Conservation (phyloP, 2,113 vertebrate genomes). For the Sphaerodactylus townsendi region DNA sequence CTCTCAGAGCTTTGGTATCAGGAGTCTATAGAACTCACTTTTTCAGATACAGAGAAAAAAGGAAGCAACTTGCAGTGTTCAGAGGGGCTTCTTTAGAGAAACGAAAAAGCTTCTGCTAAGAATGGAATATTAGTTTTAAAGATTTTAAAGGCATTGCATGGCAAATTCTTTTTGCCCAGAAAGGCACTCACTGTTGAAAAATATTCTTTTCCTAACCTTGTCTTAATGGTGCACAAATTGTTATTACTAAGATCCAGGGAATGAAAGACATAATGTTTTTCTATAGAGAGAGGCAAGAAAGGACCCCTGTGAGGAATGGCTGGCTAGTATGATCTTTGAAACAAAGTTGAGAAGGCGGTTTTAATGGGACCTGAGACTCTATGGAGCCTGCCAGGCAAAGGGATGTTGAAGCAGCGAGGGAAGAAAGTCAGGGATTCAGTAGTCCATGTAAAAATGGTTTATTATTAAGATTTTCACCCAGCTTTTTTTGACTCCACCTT, state of each 20-base stretch:
- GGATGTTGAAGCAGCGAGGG: background rate
- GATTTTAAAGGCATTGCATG: no score
- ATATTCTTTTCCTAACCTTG: background rate
- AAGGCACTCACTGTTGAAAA: no score
- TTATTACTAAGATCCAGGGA: background rate
- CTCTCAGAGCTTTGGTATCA: no score
- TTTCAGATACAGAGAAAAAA: no score
- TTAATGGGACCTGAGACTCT: background rate
- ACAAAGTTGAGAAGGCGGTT: background rate
- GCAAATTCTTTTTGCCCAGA: no score
- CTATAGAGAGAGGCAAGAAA: background rate
- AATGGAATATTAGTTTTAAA: no score
- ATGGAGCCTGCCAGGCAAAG: background rate
- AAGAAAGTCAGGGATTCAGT: background rate
- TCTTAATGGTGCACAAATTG: background rate
- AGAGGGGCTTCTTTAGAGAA: no score
- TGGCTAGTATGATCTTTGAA: background rate
- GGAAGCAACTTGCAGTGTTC: no score
- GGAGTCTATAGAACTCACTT: no score
- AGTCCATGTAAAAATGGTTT: background rate
- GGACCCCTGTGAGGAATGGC: background rate
- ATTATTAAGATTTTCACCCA: no score
- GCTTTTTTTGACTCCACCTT: no score
- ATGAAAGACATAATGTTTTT: background rate
- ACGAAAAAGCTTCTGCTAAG: no score